Evolutionary conservation across 2,797 vertebrate genomes (phyloP).

Genomic region (Diplodus puntazzo): DNA sequence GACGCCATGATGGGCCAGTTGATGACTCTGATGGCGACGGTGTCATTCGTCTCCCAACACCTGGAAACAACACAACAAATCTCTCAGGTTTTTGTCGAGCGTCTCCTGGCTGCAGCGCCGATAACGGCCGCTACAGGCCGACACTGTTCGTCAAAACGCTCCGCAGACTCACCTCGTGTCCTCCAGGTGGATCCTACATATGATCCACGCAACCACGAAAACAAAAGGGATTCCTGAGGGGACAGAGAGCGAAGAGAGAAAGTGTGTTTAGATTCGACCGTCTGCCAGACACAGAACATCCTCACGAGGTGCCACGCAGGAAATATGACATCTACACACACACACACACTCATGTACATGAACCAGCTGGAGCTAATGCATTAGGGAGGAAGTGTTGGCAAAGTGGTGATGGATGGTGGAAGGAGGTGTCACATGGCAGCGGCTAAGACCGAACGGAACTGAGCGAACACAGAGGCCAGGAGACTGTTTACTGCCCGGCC

Average conservation of each 20-base stretch:
- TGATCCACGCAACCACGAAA: constrained; percentile 88
- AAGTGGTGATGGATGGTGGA: constrained; percentile 53
- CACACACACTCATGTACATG: constrained; percentile 32
- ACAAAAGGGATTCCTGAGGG: constrained; percentile 90
- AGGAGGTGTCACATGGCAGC: constrained; percentile 29
- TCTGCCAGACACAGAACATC: constrained; percentile 44
- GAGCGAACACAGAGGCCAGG: constrained; percentile 27
- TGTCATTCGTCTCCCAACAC: constrained; percentile 94
- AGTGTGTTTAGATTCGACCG: constrained; percentile 50
- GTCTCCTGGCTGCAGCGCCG: neutral
- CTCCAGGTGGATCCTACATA: constrained; percentile 89
- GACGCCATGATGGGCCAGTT: constrained; percentile 92
- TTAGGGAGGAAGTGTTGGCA: constrained; percentile 36
- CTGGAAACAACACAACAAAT: constrained; percentile 66
- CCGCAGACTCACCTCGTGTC: constrained; percentile 87
- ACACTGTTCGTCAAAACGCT: neutral
- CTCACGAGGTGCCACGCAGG: constrained; percentile 41
- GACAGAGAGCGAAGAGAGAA: neutral
- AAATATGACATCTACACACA: constrained; percentile 37
- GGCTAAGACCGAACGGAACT: constrained; percentile 22
- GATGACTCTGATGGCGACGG: constrained; percentile 89
- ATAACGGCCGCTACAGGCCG: neutral
- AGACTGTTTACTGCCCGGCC: constrained; percentile 33
- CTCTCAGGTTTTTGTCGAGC: neutral
- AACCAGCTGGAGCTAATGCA: constrained; percentile 43